Percentiles rank a stretch among this genome's conserved stretches.
phyloP scores from a whole-genome alignment of 1,140 invertebrate species.

The Drosophila seguyi region DNA sequence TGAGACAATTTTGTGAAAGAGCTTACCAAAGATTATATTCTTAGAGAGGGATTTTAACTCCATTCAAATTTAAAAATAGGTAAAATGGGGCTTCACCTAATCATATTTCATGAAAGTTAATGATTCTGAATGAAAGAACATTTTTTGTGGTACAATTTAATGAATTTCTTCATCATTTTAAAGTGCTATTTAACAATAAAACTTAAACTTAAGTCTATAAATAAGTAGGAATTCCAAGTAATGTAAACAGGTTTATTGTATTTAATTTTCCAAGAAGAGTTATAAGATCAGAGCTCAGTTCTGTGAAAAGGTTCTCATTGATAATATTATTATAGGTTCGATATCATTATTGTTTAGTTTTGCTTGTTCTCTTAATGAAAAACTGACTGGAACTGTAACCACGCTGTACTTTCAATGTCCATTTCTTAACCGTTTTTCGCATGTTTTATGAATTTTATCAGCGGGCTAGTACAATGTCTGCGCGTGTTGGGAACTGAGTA shows the following conservation, averaged over 20 bases:
- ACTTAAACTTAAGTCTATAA: not conserved
- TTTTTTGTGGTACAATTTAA: not conserved
- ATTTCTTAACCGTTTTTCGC: not conserved
- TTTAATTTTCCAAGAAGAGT: not conserved
- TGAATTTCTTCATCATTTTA: not conserved
- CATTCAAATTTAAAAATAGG: not conserved
- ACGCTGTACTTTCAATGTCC: not conserved
- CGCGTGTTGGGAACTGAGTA: slow-evolving; percentile 10
- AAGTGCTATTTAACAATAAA: not conserved
- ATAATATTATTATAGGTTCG: not conserved
- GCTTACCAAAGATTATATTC: not conserved
- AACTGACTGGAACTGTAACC: not conserved
- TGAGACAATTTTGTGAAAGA: not conserved
- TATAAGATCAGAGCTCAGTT: not conserved
- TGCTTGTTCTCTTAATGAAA: not conserved
- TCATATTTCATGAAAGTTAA: not conserved
- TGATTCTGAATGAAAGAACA: not conserved
- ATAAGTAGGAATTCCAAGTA: slow-evolving; percentile 3
- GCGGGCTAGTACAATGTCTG: not conserved
- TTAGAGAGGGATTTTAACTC: not conserved
- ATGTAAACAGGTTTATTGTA: not conserved
- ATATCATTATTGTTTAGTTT: not conserved
- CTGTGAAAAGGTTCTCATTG: not conserved
- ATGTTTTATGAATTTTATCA: slow-evolving; percentile 15
- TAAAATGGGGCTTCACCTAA: not conserved